phyloP scores from a whole-genome alignment of 1,140 invertebrate genomes.

The Drosophila baimaii region DNA sequence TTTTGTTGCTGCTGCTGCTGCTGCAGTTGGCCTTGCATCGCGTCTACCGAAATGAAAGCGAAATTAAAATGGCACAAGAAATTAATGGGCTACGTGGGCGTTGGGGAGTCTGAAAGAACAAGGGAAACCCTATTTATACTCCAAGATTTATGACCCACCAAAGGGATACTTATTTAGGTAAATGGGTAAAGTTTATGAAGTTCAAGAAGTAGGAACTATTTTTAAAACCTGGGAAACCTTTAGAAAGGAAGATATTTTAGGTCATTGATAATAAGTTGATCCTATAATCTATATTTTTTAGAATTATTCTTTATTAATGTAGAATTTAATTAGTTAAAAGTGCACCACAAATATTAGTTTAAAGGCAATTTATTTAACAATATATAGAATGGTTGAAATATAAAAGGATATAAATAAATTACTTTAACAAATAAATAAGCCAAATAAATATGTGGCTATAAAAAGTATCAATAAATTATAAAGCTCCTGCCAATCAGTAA shows the following conservation, averaged over 20 bases:
- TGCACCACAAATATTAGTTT: too few species aligned
- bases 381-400: too few species aligned
- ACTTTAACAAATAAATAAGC: too few species aligned
- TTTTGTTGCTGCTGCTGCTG: constrained; percentile 15
- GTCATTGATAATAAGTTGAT: background rate
- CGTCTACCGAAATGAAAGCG: constrained; percentile 69
- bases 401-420: background rate
- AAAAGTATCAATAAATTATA: too few species aligned
- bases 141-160: constrained; percentile 20
- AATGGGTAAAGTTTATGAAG: background rate
- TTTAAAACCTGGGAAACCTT: background rate
- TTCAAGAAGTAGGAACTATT: background rate
- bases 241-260: fast-evolving
- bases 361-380: too few species aligned
- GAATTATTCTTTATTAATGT: too few species aligned
- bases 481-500: too few species aligned
- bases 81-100: constrained; percentile 57
- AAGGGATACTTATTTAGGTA: constrained; percentile 4
- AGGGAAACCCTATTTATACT: constrained; percentile 9
- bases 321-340: too few species aligned
- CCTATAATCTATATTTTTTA: too few species aligned
- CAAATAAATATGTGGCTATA: too few species aligned
- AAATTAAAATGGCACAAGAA: constrained; percentile 77
- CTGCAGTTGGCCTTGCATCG: constrained; percentile 66
- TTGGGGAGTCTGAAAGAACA: constrained; percentile 7